These are phyloP conservation scores for Sycophaga agraensis DNA, from an alignment of 1,140 invertebrate species.

Conservation along the genomic window DNA sequence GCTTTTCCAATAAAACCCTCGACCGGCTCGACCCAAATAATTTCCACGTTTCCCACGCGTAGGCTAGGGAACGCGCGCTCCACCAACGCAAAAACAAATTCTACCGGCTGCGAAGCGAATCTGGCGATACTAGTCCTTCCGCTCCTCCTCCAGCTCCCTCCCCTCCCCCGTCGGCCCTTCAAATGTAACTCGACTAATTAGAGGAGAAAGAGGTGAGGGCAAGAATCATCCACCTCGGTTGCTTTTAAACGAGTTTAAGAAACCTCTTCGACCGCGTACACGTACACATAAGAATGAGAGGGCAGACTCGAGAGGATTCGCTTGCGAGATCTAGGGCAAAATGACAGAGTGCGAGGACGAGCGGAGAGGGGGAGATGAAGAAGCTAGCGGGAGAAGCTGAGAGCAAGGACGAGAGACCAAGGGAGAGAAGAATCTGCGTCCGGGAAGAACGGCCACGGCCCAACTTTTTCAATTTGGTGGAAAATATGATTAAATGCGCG, in stretches of 20 bases:
- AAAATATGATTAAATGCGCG: constrained; percentile 20
- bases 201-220: constrained; percentile 12
- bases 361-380: not conserved
- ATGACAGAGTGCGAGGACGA: not conserved
- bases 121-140: too few relatives aligned
- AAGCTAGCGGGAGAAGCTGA: not conserved
- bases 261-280: not conserved
- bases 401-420: constrained; percentile 1
- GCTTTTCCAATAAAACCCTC: too few relatives aligned
- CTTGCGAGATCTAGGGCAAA: not conserved
- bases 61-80: too few relatives aligned
- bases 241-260: constrained; percentile 25
- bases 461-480: constrained; percentile 22
- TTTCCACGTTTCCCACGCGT: too few relatives aligned
- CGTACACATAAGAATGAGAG: not conserved
- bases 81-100: too few relatives aligned
- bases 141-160: too few relatives aligned
- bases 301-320: not conserved
- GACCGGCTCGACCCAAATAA: too few relatives aligned
- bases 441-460: not conserved
- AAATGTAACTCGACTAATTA: constrained; percentile 1
- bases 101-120: too few relatives aligned
- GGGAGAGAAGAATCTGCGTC: not conserved
- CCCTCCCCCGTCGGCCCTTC: too few relatives aligned
- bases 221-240: not conserved